Conservation (phyloP, 2,113 vertebrate genomes). For the Parus major region DNA sequence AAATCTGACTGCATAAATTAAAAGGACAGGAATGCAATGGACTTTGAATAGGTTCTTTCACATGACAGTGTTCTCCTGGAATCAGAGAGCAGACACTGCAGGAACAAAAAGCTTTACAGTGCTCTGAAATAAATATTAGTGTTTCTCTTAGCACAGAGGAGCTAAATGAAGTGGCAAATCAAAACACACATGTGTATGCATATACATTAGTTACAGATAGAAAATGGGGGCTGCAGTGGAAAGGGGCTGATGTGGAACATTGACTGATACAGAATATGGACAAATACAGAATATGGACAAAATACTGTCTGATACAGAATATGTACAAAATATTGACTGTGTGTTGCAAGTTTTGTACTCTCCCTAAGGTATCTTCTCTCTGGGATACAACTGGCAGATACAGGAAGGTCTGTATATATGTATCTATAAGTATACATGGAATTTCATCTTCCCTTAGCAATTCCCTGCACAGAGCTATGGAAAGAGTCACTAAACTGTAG, state of each 20-base stretch:
- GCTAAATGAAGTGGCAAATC: slow-evolving; percentile 51
- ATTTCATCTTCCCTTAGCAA: not conserved
- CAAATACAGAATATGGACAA: not conserved
- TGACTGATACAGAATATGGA: not conserved
- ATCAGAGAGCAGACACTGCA: slow-evolving; percentile 50
- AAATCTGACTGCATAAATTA: slow-evolving; percentile 61
- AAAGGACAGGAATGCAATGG: slow-evolving; percentile 50
- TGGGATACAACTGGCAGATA: not conserved
- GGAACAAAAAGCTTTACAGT: slow-evolving; percentile 46
- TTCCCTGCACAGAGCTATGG: not conserved
- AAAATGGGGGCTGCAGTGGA: not conserved
- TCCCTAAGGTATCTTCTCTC: not conserved
- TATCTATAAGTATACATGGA: not conserved
- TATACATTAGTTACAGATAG: slow-evolving; percentile 18
- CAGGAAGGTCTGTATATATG: not conserved
- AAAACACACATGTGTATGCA: not conserved
- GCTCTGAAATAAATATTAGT: slow-evolving; percentile 55
- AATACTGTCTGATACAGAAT: not conserved
- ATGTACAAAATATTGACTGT: not conserved
- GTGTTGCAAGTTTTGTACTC: not conserved
- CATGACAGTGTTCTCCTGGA: slow-evolving; percentile 49
- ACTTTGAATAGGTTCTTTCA: slow-evolving; percentile 71
- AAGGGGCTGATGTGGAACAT: not conserved
- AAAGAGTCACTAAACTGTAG: not conserved
- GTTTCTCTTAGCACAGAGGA: slow-evolving; percentile 57